phyloP scores from a whole-genome alignment of 1,140 invertebrate species.

The Drosophila biarmipes region DNA sequence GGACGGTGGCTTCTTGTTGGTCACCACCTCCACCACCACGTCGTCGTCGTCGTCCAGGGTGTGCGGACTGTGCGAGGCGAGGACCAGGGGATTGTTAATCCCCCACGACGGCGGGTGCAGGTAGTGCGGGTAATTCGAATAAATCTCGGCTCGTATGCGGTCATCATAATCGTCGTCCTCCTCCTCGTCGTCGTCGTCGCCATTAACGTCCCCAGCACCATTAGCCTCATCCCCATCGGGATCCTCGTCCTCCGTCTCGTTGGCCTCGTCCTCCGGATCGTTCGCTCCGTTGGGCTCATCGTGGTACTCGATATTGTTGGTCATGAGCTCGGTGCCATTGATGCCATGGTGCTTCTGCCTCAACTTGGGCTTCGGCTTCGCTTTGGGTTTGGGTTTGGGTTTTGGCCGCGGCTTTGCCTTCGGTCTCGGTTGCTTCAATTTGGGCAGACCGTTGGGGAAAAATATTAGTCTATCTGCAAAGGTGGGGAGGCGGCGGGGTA shows the following conservation, averaged over 20 bases:
- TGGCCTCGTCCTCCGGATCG: constrained; percentile 27
- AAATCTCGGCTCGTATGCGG: constrained; percentile 82
- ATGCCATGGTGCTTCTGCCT: constrained; percentile 25
- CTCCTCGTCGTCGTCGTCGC: constrained; percentile 51
- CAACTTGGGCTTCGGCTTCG: constrained; percentile 29
- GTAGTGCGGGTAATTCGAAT: constrained; percentile 83
- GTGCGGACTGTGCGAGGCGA: constrained; percentile 81
- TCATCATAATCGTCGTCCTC: constrained; percentile 82
- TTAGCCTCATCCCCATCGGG: not conserved
- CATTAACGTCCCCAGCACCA: not conserved
- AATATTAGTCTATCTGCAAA: constrained; percentile 84
- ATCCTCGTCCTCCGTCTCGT: constrained; percentile 14
- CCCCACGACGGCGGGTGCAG: constrained; percentile 81
- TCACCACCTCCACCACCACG: constrained; percentile 62
- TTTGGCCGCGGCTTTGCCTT: constrained; percentile 57
- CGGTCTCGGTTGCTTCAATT: constrained; percentile 61
- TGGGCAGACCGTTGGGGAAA: constrained; percentile 81
- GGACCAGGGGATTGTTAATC: constrained; percentile 78
- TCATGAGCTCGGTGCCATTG: constrained; percentile 66
- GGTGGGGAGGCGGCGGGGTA: constrained; percentile 38
- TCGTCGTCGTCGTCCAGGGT: constrained; percentile 76
- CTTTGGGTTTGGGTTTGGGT: constrained; percentile 31
- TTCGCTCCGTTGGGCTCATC: constrained; percentile 56
- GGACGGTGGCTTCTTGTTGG: constrained; percentile 20
- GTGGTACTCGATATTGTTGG: constrained; percentile 75